Conservation (phyloP, 64 coral and sea anemone genomes). For the Actinia equina region DNA sequence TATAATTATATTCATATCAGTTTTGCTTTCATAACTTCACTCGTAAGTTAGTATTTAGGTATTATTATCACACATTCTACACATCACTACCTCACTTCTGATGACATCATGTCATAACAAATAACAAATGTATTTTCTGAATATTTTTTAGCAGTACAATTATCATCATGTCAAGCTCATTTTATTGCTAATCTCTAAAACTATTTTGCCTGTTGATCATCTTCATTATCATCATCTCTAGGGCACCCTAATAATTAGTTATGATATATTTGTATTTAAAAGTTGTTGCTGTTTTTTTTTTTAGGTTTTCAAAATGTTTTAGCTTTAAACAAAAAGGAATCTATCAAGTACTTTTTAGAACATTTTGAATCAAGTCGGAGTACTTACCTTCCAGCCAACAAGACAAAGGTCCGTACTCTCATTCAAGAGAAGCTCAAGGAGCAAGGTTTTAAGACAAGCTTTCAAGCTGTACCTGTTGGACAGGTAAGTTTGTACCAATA, state of each 20-base stretch:
- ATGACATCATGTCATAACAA: too few species aligned
- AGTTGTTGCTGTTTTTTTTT: neutral
- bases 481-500: conserved; percentile 23
- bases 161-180: too few species aligned
- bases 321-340: conserved; percentile 8
- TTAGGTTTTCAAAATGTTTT: neutral
- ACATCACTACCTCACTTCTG: too few species aligned
- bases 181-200: too few species aligned
- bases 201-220: neutral
- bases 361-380: conserved; percentile 47
- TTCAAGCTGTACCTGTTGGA: conserved; percentile 41
- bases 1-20: too few species aligned
- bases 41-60: too few species aligned
- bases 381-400: neutral
- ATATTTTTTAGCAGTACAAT: too few species aligned
- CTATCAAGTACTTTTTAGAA: conserved; percentile 31
- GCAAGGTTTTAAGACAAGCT: conserved; percentile 43
- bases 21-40: too few species aligned
- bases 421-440: conserved; percentile 42
- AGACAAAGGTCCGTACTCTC: conserved; percentile 48
- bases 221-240: too few species aligned
- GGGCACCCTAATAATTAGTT: neutral
- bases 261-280: neutral
- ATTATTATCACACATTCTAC: too few species aligned
- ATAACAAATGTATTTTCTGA: too few species aligned